Percentiles rank a stretch among this genome's conserved stretches.
phyloP scores from a whole-genome alignment of 2,797 vertebrate genomes.

The Eupleurogrammus muticus region DNA sequence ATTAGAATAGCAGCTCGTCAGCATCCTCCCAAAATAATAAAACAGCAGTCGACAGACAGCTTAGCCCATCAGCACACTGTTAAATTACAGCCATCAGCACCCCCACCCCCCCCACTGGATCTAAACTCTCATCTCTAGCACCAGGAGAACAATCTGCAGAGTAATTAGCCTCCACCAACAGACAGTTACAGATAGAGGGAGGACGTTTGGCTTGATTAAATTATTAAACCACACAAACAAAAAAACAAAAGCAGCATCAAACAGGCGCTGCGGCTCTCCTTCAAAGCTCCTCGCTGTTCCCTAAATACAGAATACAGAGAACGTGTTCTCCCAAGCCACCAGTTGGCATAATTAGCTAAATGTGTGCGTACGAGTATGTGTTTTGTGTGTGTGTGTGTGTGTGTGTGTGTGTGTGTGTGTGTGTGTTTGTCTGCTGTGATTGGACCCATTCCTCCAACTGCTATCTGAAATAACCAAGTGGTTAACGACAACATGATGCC shows the following conservation, averaged over 20 bases:
- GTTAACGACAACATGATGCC: conserved; percentile 78
- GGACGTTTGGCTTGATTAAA: conserved; percentile 85
- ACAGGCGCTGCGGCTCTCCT: conserved; percentile 79
- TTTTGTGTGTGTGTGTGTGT: conserved; percentile 38
- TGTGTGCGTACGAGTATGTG: conserved; percentile 59
- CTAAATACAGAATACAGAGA: conserved; percentile 84
- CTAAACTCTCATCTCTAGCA: conserved; percentile 84
- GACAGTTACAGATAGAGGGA: conserved; percentile 83
- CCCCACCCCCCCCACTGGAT: conserved; percentile 70
- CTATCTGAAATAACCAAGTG: conserved; percentile 81
- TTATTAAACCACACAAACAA: conserved; percentile 86
- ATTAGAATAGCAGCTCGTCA: conserved; percentile 75
- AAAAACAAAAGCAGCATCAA: conserved; percentile 84
- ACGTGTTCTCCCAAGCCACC: conserved; percentile 81
- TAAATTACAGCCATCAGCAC: conserved; percentile 81
- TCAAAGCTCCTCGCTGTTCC: conserved; percentile 83
- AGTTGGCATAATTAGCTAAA: conserved; percentile 85
- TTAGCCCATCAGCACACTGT: conserved; percentile 79
- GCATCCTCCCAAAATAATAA: conserved; percentile 77
- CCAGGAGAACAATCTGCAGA: conserved; percentile 87
- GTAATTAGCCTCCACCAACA: conserved; percentile 86
- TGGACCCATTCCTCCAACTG: conserved; percentile 73
- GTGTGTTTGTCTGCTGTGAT: conserved; percentile 61
- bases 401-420: conserved; percentile 49
- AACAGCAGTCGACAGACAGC: conserved; percentile 79